Percentiles rank a stretch among this genome's conserved stretches.
These are phyloP conservation scores for Peucedramus taeniatus DNA, from an alignment of 2,113 vertebrate species.

Conservation along the genomic window DNA sequence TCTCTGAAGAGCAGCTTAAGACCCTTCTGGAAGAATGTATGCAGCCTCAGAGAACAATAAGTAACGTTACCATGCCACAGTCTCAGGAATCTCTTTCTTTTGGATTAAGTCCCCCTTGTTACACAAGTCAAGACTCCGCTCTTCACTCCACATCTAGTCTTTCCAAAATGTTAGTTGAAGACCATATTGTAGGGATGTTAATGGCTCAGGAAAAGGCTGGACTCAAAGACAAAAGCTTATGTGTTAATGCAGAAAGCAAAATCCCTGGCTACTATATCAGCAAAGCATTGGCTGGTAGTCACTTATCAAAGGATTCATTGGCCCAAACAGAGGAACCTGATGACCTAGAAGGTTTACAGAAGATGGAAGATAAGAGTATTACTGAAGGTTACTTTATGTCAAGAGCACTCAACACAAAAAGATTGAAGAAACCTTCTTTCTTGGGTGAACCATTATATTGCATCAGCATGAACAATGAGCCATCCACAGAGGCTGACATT, in stretches of 20 bases:
- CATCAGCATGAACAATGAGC: constrained; percentile 38
- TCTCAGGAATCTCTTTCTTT: constrained; percentile 59
- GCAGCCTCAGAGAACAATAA: constrained; percentile 44
- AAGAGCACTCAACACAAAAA: constrained; percentile 69
- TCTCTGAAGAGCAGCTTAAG: constrained; percentile 72
- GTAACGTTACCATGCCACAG: constrained; percentile 48
- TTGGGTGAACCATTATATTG: constrained; percentile 66
- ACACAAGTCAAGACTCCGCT: constrained; percentile 46
- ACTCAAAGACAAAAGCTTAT: background rate
- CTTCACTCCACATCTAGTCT: constrained; percentile 37
- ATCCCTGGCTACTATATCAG: constrained; percentile 44
- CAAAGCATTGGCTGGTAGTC: constrained; percentile 50
- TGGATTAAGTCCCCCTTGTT: constrained; percentile 3
- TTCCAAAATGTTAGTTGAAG: constrained; percentile 53
- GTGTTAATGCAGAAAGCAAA: background rate
- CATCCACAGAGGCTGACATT: constrained; percentile 52
- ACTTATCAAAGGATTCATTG: constrained; percentile 41
- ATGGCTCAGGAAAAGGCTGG: constrained; percentile 15
- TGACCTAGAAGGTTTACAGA: constrained; percentile 50
- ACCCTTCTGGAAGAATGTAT: constrained; percentile 72
- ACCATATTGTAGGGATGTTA: constrained; percentile 51
- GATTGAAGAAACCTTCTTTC: constrained; percentile 70
- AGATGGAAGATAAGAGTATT: constrained; percentile 38
- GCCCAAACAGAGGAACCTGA: constrained; percentile 49
- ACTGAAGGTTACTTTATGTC: constrained; percentile 73